Evolutionary conservation across 2,888 invertebrate species (phyloP).

Genomic region (Acanthosepion pharaonis): DNA sequence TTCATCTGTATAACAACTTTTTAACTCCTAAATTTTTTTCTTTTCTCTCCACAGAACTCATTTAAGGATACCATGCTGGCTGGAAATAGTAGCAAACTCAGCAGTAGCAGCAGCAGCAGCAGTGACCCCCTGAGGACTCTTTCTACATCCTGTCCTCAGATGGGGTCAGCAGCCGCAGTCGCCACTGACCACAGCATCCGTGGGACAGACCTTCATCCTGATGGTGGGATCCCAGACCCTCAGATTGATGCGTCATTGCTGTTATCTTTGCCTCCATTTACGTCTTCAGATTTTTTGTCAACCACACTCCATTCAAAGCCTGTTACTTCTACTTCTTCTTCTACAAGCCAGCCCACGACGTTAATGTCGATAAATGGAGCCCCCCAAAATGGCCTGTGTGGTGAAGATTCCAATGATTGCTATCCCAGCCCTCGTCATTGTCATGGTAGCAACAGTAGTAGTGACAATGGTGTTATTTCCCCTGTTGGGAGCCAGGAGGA

Average conservation of each 20-base stretch:
- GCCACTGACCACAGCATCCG: constrained; percentile 21
- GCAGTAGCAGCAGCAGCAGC: not conserved
- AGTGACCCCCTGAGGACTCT: not conserved
- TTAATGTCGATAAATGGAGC: constrained; percentile 11
- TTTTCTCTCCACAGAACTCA: not conserved
- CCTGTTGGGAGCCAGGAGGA: constrained; percentile 18
- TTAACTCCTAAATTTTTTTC: not conserved
- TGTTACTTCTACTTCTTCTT: not conserved
- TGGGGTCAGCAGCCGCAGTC: constrained; percentile 33
- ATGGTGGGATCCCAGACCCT: not conserved
- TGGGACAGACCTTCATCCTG: not conserved
- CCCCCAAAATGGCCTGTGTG: constrained; percentile 33
- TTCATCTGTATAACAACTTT: too few species aligned
- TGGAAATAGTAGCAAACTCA: not conserved
- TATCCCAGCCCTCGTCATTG: not conserved
- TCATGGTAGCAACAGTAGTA: not conserved
- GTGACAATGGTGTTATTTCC: not conserved
- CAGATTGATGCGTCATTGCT: not conserved
- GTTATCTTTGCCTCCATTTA: not conserved
- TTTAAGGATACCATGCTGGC: not conserved
- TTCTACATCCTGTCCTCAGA: constrained; percentile 18
- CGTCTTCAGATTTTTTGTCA: not conserved
- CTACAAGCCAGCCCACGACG: not conserved
- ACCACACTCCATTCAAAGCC: constrained; percentile 33
- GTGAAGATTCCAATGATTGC: constrained; percentile 16